phyloP scores from a whole-genome alignment of 2,888 invertebrate species.

The Tachystola acroxantha region DNA sequence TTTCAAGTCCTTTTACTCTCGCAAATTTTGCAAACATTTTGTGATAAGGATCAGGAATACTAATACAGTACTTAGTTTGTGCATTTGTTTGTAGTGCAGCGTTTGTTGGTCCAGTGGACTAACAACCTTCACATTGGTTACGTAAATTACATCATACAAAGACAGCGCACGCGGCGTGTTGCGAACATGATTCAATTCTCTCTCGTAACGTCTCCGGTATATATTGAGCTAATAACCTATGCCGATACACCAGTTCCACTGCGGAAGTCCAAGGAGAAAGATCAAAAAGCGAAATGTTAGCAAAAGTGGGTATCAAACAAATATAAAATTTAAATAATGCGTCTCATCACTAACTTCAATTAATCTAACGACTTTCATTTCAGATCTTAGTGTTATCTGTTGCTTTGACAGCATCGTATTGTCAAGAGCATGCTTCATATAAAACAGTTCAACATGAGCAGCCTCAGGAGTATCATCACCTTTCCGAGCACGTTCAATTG shows the following conservation, averaged over 20 bases:
- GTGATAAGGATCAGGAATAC: conserved; percentile 14
- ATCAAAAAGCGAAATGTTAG: conserved; percentile 54
- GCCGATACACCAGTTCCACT: conserved; percentile 72
- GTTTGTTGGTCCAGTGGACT: conserved; percentile 33
- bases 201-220: conserved; percentile 76
- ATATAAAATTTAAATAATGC: background rate
- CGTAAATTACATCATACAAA: conserved; percentile 70
- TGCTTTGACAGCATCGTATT: conserved; percentile 31
- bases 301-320: conserved; percentile 52
- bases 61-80: conserved; percentile 24
- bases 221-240: conserved; percentile 73
- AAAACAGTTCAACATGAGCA: conserved; percentile 42
- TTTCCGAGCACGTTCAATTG: conserved; percentile 32
- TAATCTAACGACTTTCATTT: conserved; percentile 16
- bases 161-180: conserved; percentile 47
- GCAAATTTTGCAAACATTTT: too few relatives aligned
- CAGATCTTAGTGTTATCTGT: conserved; percentile 50
- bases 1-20: too few relatives aligned
- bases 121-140: conserved; percentile 73
- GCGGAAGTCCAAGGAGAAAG: conserved; percentile 68
- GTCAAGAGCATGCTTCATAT: conserved; percentile 49
- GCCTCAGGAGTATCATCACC: conserved; percentile 39
- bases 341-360: background rate
- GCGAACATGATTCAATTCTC: conserved; percentile 69
- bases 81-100: conserved; percentile 28